Evolutionary conservation across 2,797 vertebrate genomes (phyloP), one percentile per base, ranked within the genome.

Genomic region (Arremon aurantiirostris): DNA sequence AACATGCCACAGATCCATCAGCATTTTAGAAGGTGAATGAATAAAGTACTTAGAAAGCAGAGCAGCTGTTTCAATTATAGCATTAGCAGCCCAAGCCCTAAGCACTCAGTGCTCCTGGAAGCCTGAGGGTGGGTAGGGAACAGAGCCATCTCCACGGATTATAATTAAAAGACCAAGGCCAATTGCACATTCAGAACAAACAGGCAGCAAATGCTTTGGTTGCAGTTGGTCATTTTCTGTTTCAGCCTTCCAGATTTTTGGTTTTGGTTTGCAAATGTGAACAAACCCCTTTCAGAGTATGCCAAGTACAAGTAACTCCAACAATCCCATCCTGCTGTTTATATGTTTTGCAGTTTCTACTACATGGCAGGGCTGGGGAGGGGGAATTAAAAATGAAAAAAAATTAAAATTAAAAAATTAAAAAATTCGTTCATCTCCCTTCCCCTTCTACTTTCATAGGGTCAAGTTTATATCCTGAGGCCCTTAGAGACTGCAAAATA

Each of bases 51-150:
- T 41, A 23, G 49, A 47, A 44, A 39, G 56, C 53, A 84, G 70
- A 82, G 77, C 83, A 94, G 89, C 85, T 92, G 71, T 95, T 95
- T 95, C 89, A 94, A 88, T 96, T 94, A 95, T 0, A 81, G 91
- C 66, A 89, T 91, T 73, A 93, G 81, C 35, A 83, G 81, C 37
- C 75, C 32, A 50, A 79, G 50, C 46, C 77, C 70, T 27, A 60
- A 93, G 79, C 41, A 64, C 81, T 93, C 60, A 71, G 39, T 65
- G 66, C 75, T 93, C 79, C 84, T 94, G 70, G 83, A 90, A 95
- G 76, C 65, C 72, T 65, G 76, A 44, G 88, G 84, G 70, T 64
- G 28, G 49, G 23, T 46, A 72, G 53, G 72, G 50, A 83, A 93
- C 46, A 95, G 88, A 94, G 63, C 47, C 81, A 86, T 80, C 44